Base-by-base conservation (phyloP, 2,113 vertebrate species). In the Sitta europaea region DNA sequence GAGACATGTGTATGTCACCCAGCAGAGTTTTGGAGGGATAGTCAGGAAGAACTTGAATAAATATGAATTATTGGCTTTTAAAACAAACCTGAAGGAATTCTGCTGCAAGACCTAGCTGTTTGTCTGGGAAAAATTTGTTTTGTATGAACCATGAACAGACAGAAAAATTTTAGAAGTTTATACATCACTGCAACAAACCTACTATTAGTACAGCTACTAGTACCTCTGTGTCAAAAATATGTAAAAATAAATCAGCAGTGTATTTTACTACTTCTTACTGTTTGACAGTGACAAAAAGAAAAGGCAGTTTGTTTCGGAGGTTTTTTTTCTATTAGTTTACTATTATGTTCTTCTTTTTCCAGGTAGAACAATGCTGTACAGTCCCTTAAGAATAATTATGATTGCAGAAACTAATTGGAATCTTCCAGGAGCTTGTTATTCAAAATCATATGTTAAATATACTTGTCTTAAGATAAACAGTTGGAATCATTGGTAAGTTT, bases 161-260 rank as follows among this genome's bases (percentile, higher is more conserved):
- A 57, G n/a, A 71, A 82, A 11, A 57, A 36, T 43, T 84, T 70
- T 6, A 51, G 1, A 43, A 59, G 9, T 43, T 62, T 90, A 20
- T 16, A 45, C 40, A 20, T 63, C 9, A 27, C 25, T 65, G 23
- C 3, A 14, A 61, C 14, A 72, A 77, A 31, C 9, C 29, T 55
- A 19, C 25, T 68, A 16, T 6, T 66, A 10, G 5, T 33, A 28
- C 3, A 53, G 18, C 11, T 74, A 22, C 0, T 0, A 31, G 12
- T 27, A 47, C 2, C 2, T 72, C 22, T 55, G 13, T 70, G 42
- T 54, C 8, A 29, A 72, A 65, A 53, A 50, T 6, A 61, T 9
- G 6, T 78, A 29, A 89, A 91, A 87, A 74, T 42, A 58, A 4
- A n/a, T 57, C 16, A 51, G 11, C 11, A 47, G 25, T 27, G 12